phyloP scores from a whole-genome alignment of 2,113 vertebrate species.

The Pao palembangensis region DNA sequence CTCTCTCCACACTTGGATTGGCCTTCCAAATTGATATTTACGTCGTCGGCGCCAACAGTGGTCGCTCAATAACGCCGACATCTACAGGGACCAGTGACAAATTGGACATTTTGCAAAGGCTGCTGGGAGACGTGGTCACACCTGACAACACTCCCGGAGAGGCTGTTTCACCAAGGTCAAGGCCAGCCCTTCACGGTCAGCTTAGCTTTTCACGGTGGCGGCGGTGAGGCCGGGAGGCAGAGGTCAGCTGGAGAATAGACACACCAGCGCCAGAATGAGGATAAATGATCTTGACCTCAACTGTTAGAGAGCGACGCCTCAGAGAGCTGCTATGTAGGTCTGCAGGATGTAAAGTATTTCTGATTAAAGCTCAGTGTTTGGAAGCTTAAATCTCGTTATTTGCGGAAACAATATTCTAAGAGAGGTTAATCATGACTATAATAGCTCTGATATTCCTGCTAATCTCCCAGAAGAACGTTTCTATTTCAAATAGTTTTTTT shows the following conservation, averaged over 20 bases:
- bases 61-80: no score
- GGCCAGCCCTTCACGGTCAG: neutral
- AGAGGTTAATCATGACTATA: slow-evolving; percentile 43
- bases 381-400: slow-evolving; percentile 38
- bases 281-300: slow-evolving; percentile 23
- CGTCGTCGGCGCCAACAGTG: neutral
- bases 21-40: neutral
- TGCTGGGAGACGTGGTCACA: neutral
- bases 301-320: slow-evolving; percentile 10
- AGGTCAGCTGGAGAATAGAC: slow-evolving; percentile 2
- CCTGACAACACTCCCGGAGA: neutral
- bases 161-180: slow-evolving; percentile 11
- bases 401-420: slow-evolving; percentile 40
- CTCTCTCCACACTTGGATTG: neutral
- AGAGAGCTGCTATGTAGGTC: neutral
- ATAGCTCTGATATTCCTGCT: slow-evolving; percentile 49
- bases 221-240: neutral
- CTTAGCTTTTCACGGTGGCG: slow-evolving; percentile 1
- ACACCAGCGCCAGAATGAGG: slow-evolving; percentile 4
- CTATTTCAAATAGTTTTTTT: slow-evolving; percentile 6
- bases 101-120: no score
- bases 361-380: slow-evolving; percentile 22
- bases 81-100: no score
- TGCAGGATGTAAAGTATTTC: slow-evolving; percentile 14
- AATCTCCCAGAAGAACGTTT: slow-evolving; percentile 26